Evolutionary conservation across 2,797 vertebrate species (phyloP), one percentile per base, ranked within the genome.

Genomic region (Falco naumanni): DNA sequence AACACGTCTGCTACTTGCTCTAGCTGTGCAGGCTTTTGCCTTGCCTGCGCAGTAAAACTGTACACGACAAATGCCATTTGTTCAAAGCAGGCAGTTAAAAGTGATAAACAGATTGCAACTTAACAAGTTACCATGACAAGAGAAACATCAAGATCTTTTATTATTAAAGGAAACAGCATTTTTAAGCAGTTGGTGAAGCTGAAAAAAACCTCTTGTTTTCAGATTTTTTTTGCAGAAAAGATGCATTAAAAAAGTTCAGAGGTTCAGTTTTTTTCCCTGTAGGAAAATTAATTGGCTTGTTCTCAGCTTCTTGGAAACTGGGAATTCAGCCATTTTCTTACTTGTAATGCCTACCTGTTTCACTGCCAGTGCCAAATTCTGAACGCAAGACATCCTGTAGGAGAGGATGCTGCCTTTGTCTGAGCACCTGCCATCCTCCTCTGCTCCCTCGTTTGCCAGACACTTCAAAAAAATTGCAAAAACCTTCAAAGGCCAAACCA

Each of bases 101-200:
- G 34, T 10, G 9, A 56, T 45, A 76, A 89, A 53, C 83, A 84
- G 84, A 59, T 72, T 66, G 70, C 63, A 34, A 31, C 31, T 21
- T 76, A 85, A 59, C 87, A 71, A 9, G 69, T 47, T 57, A 70
- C 82, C 48, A 78, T 83, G 74, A 74, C 60, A 95, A 59, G 31
- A 63, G 79, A 91, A 77, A 56, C 90, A 50, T 33, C 57, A 68
- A 95, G 31, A 87, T 53, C 25, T 78, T 63, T 45, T 33, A 37
- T 37, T 82, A 64, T 18, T 72, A 61, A 82, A 91, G 77, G 16
- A 64, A 68, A 41, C 50, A 90, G 59, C 26, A 41, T 89, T 94
- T 90, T 83, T 57, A 86, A 95, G 57, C 83, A 93, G 77, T 64
- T 81, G 95, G 85, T 72, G 10, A 93, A 81, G 43, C 13, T 90